Base-by-base conservation (phyloP, 1,140 invertebrate species). In the Proctacanthus coquilletti region DNA sequence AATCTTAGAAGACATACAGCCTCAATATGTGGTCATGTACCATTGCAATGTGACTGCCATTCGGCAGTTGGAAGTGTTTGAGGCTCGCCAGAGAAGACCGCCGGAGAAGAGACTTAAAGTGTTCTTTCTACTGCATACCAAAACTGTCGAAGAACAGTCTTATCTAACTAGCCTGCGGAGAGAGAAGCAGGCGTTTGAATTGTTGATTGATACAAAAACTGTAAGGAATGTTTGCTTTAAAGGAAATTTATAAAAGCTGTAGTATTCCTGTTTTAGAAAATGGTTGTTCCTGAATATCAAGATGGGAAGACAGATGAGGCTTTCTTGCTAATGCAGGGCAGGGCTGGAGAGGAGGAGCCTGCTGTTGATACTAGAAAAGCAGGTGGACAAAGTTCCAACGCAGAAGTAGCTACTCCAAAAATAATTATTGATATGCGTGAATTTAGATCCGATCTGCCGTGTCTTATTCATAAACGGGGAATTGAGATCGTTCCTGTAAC, bases 401-500 rank as follows among this genome's bases (percentile, higher is more conserved):
- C 36, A 11, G 25, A 42, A 0, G 13, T 56, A 33, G 62, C 64
- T 31, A 65, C 64, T 19, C 67, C 71, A 2, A 56, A 78, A 52
- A 65, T 98, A 10, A 84, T 98, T 48, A 91, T 99, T 15, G 96
- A 99, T 61, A 93, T 97, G 80, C 70, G 96, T 52, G 96, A 99
- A 64, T 99, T 99, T 58, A 72, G 93, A 33, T 94, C 89, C 43
- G 93, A 98, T 60, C 64, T 99, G 13, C 96, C 96, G 0, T 81
- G 88, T 5, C 64, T 98, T 21, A 75, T 99, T 34, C 92, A 98
- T 56, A 80, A 84, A 52, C 71, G 87, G 44, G 89, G 89, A 3
- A 82, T 98, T 41, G 84, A 94, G 49, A 83, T 98, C 41, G 78
- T 92, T 53, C 94, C 96, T 2, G 67, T 92, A 0, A 92, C 86